Evolutionary conservation across 2,888 invertebrate species (phyloP), one percentile per base, ranked within the genome.

Genomic region (Chrysolina americana): DNA sequence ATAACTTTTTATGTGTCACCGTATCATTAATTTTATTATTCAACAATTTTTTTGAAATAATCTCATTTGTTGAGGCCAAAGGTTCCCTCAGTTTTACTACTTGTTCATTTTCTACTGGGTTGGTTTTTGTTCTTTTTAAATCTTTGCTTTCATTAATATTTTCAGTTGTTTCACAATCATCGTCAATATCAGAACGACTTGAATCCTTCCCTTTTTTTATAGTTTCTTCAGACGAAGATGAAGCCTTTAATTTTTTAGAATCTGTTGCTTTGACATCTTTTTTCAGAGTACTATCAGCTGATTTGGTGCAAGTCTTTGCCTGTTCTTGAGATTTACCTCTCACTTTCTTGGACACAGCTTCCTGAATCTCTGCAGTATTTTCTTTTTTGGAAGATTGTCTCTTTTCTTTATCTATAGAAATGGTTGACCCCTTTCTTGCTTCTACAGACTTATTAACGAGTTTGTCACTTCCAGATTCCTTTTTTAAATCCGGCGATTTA

Each of bases 381-480:
- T 44, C 17, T 47, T 62, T 65, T 64, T 48, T 47, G 19, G 59
- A 59, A 41, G 17, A 53, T 65, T 73, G 28, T 17, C 17, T 44
- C 44, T 65, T 28, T 36, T 21, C 70, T 71, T 68, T 13, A 21
- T 41, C 64, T 66, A 19, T 1, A 21, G 59, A 23, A 28, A 28
- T 15, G 36, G 15, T 59, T 13, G 2, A 59, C 5, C 59, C 59
- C n/a, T 17, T 28, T 36, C 36, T 59, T 15, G 15, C 8, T 28
- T 17, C 59, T n/a, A 15, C 28, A 2, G n/a, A 59, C 9, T 59
- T 59, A 59, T 36, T n/a, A n/a, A 9, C 9, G 9, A 21, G 0
- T 65, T 65, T 65, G 11, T 65, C 63, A 15, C 41, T 59, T 71
- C 41, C 48, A 65, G 75, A 64, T 65, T 75, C 53, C 41, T 28